Evolutionary conservation across 2,113 vertebrate species (phyloP), one percentile per base, ranked within the genome.

Genomic region (Damaliscus lunatus): DNA sequence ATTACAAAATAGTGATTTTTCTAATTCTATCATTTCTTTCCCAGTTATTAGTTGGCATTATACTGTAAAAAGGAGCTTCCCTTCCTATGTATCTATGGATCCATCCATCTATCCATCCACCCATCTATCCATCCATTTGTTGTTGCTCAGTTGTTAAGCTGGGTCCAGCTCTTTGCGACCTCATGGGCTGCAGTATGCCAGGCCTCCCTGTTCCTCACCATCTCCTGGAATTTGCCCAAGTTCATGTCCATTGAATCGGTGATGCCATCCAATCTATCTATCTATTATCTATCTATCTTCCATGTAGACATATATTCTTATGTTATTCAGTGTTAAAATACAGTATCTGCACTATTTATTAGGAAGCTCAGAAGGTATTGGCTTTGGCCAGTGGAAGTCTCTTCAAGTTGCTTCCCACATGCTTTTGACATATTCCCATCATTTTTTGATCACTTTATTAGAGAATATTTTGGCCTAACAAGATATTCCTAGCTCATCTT

Each of bases 1-100:
- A n/a, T 46, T 88, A 12, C 36, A 52, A 86, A 92, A 77, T 9
- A 93, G 57, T 94, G 78, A 62, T 59, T 97, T 95, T 95, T 85
- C 46, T 57, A 88, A 95, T 40, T 48, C n/a, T 8, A 31, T 95
- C 1, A 48, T 86, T 86, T 74, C 52, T 89, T 83, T 29, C 80
- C 62, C 71, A 59, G 19, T 78, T 82, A 84, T 89, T 71, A 62
- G 12, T 48, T 96, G 93, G 21, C 19, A 85, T 93, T 88, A 33
- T 89, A 25, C 17, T 81, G 21, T 21, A 43, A 52, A 29, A 8
- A 81, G 6, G 17, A 50, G 40, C 19, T 82, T 86, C 40, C 55
- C 7, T 80, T 85, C 57, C 83, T 62, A 59, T 19, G n/a, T 87
- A 3, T 64, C 31, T 77, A 8, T 27, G 43, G 55, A 82, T 7